Conservation (phyloP, 1,140 invertebrate species). For the Drosophila pseudoananassae region DNA sequence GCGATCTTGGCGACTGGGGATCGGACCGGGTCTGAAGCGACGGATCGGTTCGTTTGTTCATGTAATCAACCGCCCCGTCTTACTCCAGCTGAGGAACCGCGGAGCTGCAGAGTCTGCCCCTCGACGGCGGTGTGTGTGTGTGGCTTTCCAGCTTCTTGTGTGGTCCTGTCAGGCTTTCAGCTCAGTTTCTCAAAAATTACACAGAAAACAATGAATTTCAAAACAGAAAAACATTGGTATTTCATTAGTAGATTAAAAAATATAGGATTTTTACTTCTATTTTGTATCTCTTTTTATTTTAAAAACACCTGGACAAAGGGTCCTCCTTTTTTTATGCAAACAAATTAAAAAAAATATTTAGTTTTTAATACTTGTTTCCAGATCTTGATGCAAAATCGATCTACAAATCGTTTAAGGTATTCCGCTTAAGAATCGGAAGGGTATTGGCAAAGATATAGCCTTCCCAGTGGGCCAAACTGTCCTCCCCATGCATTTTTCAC, state of each 20-base stretch:
- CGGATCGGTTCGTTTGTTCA: slow-evolving; percentile 72
- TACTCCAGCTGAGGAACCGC: slow-evolving; percentile 25
- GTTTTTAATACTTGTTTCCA: no score
- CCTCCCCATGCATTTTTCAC: no score
- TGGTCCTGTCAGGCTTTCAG: slow-evolving; percentile 73
- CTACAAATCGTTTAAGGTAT: no score
- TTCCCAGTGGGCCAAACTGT: no score
- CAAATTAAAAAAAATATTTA: no score
- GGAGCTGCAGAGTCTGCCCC: slow-evolving; percentile 15
- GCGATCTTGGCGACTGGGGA: slow-evolving; percentile 35
- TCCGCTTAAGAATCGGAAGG: no score
- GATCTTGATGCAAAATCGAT: no score
- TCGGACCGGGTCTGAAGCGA: slow-evolving; percentile 22
- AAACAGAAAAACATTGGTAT: neutral
- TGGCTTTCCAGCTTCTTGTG: slow-evolving; percentile 75
- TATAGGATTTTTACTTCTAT: neutral
- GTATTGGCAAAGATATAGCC: no score
- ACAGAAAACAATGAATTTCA: neutral
- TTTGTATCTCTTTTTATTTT: no score
- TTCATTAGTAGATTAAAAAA: neutral
- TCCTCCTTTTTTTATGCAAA: no score
- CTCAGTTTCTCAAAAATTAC: slow-evolving; percentile 43
- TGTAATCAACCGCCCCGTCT: slow-evolving; percentile 76
- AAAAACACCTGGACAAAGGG: no score
- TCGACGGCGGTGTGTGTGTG: slow-evolving; percentile 52